These are phyloP conservation scores for Amphibalanus amphitrite DNA, from an alignment of 1,140 invertebrate genomes.

Conservation along the genomic window DNA sequence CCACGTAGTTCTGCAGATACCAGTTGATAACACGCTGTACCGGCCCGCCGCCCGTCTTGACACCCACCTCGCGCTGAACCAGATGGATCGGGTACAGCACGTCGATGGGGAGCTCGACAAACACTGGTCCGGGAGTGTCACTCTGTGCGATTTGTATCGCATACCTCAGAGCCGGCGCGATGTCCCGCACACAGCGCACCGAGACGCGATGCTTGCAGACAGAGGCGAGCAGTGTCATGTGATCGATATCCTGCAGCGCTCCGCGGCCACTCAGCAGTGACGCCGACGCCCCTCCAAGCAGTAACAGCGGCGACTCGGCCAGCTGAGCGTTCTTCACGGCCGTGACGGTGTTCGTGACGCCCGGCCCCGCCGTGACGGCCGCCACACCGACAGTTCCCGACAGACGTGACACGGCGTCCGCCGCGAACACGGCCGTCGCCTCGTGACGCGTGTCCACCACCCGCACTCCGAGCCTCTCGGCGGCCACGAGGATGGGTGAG, in stretches of 20 bases:
- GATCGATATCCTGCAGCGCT: slow-evolving; percentile 48
- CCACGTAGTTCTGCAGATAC: slow-evolving; percentile 37
- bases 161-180: slow-evolving; percentile 35
- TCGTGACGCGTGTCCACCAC: slow-evolving; percentile 47
- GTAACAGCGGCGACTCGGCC: slow-evolving; percentile 43
- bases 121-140: slow-evolving; percentile 44
- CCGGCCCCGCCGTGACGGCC: slow-evolving; percentile 46
- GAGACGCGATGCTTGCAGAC: slow-evolving; percentile 38
- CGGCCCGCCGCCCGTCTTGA: background rate
- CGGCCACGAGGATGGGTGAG: slow-evolving; percentile 42
- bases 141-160: slow-evolving; percentile 40
- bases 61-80: slow-evolving; percentile 34
- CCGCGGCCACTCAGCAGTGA: slow-evolving; percentile 40
- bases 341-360: slow-evolving; percentile 44
- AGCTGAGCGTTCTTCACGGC: slow-evolving; percentile 52
- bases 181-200: slow-evolving; percentile 34
- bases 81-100: slow-evolving; percentile 41
- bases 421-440: slow-evolving; percentile 44
- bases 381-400: slow-evolving; percentile 44
- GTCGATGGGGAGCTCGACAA: slow-evolving; percentile 48
- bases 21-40: slow-evolving; percentile 13
- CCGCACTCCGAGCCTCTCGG: slow-evolving; percentile 38
- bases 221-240: slow-evolving; percentile 42
- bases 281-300: slow-evolving; percentile 40
- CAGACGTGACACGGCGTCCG: slow-evolving; percentile 43